A percentile compares a stretch with the other conserved stretches of the same genome.
Evolutionary conservation across 2,113 vertebrate species (phyloP).

Genomic region (Canis aureus): DNA sequence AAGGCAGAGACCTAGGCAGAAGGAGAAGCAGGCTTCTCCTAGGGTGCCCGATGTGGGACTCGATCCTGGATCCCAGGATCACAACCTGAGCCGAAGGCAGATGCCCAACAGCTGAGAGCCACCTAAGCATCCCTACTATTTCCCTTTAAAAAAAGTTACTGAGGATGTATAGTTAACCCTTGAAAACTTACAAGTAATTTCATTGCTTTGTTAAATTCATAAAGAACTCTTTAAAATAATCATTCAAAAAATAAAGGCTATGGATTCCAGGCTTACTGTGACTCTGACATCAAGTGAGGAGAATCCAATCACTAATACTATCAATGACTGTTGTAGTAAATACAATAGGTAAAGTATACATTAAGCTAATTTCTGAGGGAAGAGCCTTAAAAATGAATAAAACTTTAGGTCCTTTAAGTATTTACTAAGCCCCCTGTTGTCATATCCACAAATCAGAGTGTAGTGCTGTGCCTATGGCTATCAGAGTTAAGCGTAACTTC

Average conservation of each 20-base stretch:
- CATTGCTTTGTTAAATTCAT: conserved; percentile 32
- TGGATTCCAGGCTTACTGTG: not conserved
- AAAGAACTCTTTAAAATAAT: conserved; percentile 47
- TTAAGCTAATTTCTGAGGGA: not conserved
- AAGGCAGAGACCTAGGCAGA: no score
- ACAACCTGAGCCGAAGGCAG: no score
- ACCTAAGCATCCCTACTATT: not conserved
- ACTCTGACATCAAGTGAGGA: not conserved
- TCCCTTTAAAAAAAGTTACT: conserved; percentile 29
- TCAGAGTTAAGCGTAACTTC: not conserved
- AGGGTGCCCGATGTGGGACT: no score
- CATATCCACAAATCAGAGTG: conserved; percentile 32
- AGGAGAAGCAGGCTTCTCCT: no score
- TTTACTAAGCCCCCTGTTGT: not conserved
- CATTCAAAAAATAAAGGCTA: conserved; percentile 40
- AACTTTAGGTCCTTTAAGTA: conserved; percentile 1
- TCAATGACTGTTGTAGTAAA: not conserved
- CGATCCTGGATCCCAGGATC: no score
- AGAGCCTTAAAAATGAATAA: conserved; percentile 28
- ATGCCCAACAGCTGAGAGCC: no score
- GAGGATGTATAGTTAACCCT: not conserved
- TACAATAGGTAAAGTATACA: not conserved
- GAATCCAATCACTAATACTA: conserved; percentile 25
- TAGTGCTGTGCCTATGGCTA: not conserved
- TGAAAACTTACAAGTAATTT: conserved; percentile 52